Evolutionary conservation across 2,888 invertebrate species (phyloP).

Genomic region (Synanthedon vespiformis): DNA sequence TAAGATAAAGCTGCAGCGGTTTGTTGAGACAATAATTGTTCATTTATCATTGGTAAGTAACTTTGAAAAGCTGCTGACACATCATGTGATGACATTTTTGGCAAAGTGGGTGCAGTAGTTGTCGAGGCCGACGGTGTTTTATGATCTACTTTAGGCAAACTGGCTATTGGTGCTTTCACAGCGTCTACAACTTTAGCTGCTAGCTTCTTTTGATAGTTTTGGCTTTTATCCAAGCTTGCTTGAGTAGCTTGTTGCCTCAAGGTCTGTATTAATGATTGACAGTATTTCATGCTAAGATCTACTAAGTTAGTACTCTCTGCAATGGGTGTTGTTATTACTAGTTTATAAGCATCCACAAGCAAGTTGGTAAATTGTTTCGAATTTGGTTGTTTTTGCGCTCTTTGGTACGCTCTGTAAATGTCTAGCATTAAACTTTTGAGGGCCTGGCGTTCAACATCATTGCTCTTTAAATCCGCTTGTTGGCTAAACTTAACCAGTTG

Average conservation of each 20-base stretch:
- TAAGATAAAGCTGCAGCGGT: conserved; percentile 51
- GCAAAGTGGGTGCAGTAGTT: conserved; percentile 21
- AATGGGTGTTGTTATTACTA: conserved; percentile 71
- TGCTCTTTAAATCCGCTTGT: conserved; percentile 54
- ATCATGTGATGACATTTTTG: conserved; percentile 47
- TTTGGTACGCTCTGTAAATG: conserved; percentile 77
- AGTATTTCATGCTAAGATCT: conserved; percentile 78
- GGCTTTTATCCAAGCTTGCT: conserved; percentile 43
- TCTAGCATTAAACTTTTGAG: conserved; percentile 65
- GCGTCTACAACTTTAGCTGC: conserved; percentile 27
- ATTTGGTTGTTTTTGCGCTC: conserved; percentile 73
- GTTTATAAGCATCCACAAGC: conserved; percentile 78
- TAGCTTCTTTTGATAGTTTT: conserved; percentile 49
- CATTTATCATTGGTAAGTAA: conserved; percentile 48
- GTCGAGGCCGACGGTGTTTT: conserved; percentile 17
- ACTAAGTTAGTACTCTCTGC: conserved; percentile 73
- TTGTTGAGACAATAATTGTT: conserved; percentile 43
- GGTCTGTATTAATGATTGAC: conserved; percentile 72
- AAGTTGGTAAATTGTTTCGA: conserved; percentile 74
- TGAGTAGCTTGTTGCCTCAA: conserved; percentile 68
- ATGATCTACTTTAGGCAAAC: conserved; percentile 24
- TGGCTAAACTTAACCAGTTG: conserved; percentile 69
- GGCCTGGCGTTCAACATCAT: conserved; percentile 58
- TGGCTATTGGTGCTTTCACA: conserved; percentile 8
- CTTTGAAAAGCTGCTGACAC: conserved; percentile 50